Base-by-base conservation (phyloP, 1,140 invertebrate genomes). In the Samia ricini region DNA sequence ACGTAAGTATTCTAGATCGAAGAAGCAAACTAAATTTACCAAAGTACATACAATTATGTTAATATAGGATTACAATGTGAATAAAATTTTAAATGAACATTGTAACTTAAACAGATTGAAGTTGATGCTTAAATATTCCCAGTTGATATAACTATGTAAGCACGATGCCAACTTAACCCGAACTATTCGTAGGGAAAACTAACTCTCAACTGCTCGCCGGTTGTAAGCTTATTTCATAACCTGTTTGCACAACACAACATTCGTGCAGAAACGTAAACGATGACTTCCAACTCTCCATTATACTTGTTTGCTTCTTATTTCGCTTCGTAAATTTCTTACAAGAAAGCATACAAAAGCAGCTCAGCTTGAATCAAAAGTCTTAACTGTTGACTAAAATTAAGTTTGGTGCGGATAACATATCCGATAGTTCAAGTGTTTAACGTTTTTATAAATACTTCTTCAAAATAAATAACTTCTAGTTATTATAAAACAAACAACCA, bases 261-360 rank as follows among this genome's bases (percentile, higher is more conserved):
- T 78, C 71, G 63, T 71, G 67, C 70, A 61, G 56, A 68, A 77
- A 74, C 68, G 71, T 72, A 78, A 79, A 72, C 75, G 79, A 79
- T 78, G 77, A 78, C 69, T 77, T 58, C 54, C 57, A 70, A 61
- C 64, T 69, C 67, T 67, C 66, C 64, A 71, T 68, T 72, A 51
- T 61, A 69, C 59, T 73, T 79, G 77, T 80, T 80, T 77, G 60
- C 68, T 71, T 79, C 79, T 79, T 83, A 74, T 79, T 78, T 76
- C 62, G 72, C 72, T 72, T 68, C 69, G 68, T 68, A 63, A 73
- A 73, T 74, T 73, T 75, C 71, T 71, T 68, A 66, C 68, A 77
- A 74, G 71, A 72, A 71, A 72, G 63, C 69, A 67, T 56, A 54
- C 67, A 52, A 48, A 63, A 72, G 59, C 22, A 52, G 22, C 22